Evolutionary conservation across 2,888 invertebrate genomes (phyloP), one percentile per base, ranked within the genome.

Genomic region (Pachydiplax longipennis): DNA sequence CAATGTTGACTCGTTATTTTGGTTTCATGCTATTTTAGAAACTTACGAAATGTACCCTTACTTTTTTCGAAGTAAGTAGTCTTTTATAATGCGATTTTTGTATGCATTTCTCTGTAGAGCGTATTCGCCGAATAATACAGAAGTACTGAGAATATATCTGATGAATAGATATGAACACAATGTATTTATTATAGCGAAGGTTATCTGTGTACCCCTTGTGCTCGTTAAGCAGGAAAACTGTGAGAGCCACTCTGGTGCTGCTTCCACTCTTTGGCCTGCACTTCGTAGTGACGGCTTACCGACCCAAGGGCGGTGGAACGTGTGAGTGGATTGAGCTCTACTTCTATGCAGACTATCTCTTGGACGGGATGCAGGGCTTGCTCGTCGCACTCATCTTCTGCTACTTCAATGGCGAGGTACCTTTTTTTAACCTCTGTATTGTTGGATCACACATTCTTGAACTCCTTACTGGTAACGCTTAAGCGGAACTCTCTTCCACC

Each of bases 211-310:
- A 3, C 44, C 5, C 31, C 10, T 25, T 31, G 58, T 25, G 8
- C 22, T 37, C 61, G 87, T 81, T 80, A 81, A 81, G 61, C 92
- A 95, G 95, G 92, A 94, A 94, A 93, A 94, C 94, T 12, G 94
- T 94, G 44, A 93, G 94, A 12, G 94, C 94, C 3, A 94, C 94
- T 0, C 91, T 95, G 91, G 93, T 95, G 90, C 92, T 95, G 90
- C 93, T 95, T 91, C 95, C 95, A 4, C 93, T 95, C 80, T 95
- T 95, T 92, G 95, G 95, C 5, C 93, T 95, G 0, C 94, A 95
- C 92, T 94, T 94, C 92, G 92, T 94, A 81, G 92, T 94, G 40
- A 94, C 94, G 25, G 93, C 94, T 90, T 94, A 94, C 92, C 93
- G 94, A 25, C 93, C 94, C 0, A 91, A 90, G 0, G 65, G 83